These are phyloP conservation scores for Flabesymbios commensalis DNA, from an alignment of 2,888 invertebrate genomes.

Conservation along the genomic window DNA sequence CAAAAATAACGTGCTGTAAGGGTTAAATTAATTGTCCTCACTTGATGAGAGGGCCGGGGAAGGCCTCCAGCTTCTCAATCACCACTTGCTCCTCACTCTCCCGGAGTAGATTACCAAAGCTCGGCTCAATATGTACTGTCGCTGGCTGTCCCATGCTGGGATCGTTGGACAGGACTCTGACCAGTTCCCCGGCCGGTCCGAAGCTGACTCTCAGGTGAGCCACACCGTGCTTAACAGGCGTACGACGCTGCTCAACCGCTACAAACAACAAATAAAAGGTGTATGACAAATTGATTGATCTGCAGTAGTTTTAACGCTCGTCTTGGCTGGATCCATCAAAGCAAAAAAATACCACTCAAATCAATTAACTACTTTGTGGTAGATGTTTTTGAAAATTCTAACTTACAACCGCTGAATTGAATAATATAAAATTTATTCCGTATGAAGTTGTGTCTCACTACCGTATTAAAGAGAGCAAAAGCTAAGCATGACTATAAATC, in stretches of 20 bases:
- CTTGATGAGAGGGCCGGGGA: conserved; percentile 83
- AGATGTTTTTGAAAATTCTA: no score
- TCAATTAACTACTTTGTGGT: no score
- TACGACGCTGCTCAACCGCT: conserved; percentile 65
- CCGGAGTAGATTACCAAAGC: no score
- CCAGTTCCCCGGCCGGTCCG: conserved; percentile 68
- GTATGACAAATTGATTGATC: no score
- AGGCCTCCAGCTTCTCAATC: conserved; percentile 66
- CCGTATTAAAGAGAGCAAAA: no score
- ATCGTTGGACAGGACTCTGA: conserved; percentile 78
- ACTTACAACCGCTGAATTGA: neutral
- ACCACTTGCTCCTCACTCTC: conserved; percentile 27
- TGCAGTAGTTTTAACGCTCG: neutral
- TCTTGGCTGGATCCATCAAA: neutral
- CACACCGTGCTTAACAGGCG: conserved; percentile 80
- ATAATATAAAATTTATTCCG: neutral
- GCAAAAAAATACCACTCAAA: no score
- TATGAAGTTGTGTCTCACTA: no score
- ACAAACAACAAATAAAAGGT: neutral
- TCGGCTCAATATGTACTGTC: no score
- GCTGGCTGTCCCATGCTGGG: conserved; percentile 80
- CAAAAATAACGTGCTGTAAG: no score
- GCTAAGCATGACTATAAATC: no score
- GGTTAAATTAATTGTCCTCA: no score
- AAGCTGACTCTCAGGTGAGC: conserved; percentile 71